Percentiles rank a stretch among this genome's conserved stretches.
Conservation (phyloP, 2,888 invertebrate species). For the Amblyteles armatorius region DNA sequence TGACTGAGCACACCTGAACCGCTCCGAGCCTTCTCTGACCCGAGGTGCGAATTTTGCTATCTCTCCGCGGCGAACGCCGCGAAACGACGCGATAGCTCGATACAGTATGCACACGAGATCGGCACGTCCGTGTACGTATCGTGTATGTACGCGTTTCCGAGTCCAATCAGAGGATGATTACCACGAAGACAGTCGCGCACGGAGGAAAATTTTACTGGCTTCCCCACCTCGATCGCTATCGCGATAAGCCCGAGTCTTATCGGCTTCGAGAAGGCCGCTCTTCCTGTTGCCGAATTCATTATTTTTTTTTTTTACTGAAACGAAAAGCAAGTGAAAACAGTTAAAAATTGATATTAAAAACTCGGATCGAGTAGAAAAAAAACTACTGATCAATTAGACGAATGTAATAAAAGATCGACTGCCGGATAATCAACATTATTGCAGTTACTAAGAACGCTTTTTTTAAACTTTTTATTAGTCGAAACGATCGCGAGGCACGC, state of each 20-base stretch:
- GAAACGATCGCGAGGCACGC: neutral
- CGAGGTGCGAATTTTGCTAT: conserved; percentile 67
- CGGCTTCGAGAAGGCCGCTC: conserved; percentile 10
- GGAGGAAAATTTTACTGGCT: neutral
- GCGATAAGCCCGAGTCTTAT: conserved; percentile 61
- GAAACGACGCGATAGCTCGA: conserved; percentile 33
- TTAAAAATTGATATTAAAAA: neutral
- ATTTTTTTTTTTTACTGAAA: neutral
- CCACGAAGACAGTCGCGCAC: conserved; percentile 17
- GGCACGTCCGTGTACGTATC: neutral
- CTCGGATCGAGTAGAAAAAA: neutral
- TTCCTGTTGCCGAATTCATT: neutral
- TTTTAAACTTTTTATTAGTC: neutral
- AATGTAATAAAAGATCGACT: neutral
- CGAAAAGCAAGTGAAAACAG: neutral
- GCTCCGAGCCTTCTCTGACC: neutral
- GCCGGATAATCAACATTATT: neutral
- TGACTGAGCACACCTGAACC: conserved; percentile 42
- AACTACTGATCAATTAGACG: neutral
- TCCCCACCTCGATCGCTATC: conserved; percentile 30
- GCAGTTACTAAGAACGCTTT: neutral
- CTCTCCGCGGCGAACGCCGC: conserved; percentile 51
- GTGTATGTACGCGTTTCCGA: neutral
- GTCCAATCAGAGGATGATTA: conserved; percentile 15
- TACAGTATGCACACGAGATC: conserved; percentile 27